These are phyloP conservation scores for Caenorhabditis wallacei DNA, from an alignment of 2,888 invertebrate species.

Conservation along the genomic window DNA sequence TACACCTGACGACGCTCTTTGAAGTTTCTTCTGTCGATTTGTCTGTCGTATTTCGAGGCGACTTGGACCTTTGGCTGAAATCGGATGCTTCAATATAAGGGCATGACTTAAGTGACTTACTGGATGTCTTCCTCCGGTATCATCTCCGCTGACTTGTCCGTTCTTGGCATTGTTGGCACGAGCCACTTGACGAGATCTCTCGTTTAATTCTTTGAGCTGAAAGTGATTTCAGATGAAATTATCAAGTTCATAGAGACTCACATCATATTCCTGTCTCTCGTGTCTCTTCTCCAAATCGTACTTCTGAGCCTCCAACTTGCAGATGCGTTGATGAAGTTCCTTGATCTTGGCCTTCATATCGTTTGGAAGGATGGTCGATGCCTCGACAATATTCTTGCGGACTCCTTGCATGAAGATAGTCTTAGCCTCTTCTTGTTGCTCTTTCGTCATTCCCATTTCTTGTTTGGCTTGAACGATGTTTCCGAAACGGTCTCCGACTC, in stretches of 20 bases:
- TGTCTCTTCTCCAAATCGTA: slow-evolving; percentile 83
- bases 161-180: slow-evolving; percentile 79
- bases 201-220: slow-evolving; percentile 83
- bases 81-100: not conserved
- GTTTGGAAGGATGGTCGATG: slow-evolving; percentile 62
- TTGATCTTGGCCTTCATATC: slow-evolving; percentile 81
- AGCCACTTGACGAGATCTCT: slow-evolving; percentile 82
- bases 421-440: slow-evolving; percentile 98
- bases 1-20: slow-evolving; percentile 80
- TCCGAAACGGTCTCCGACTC: slow-evolving; percentile 83
- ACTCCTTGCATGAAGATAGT: slow-evolving; percentile 64
- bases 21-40: slow-evolving; percentile 91
- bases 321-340: slow-evolving; percentile 81
- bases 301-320: slow-evolving; percentile 82
- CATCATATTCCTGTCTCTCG: slow-evolving; percentile 83
- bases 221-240: slow-evolving; percentile 13
- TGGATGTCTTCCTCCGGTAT: slow-evolving; percentile 74
- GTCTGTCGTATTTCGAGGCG: slow-evolving; percentile 98
- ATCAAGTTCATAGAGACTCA: slow-evolving; percentile 46
- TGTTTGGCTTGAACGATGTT: slow-evolving; percentile 93
- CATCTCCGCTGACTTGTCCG: slow-evolving; percentile 76
- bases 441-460: slow-evolving; percentile 99
- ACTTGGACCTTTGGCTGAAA: slow-evolving; percentile 94
- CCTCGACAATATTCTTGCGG: slow-evolving; percentile 62
- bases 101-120: slow-evolving; percentile 46